A percentile compares a stretch with the other conserved stretches of the same genome.
Conservation (phyloP, 2,797 vertebrate genomes). For the Etheostoma nigrum region DNA sequence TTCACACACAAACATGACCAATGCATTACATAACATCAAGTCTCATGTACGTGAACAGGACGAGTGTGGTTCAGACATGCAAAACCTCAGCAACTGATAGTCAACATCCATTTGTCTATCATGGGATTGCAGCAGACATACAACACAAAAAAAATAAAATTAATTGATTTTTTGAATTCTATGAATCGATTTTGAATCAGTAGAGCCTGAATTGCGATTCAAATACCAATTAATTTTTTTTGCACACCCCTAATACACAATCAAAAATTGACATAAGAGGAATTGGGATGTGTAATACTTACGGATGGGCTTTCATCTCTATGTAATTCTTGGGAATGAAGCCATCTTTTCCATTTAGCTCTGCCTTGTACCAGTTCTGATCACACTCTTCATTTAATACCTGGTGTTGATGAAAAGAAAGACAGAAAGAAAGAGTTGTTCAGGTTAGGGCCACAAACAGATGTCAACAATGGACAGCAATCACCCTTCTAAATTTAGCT, state of each 20-base stretch:
- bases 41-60: background rate
- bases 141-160: too few relatives aligned
- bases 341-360: constrained; percentile 97
- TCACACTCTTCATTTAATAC: constrained; percentile 99
- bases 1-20: background rate
- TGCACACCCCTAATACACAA: background rate
- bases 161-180: too few relatives aligned
- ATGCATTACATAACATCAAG: background rate
- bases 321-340: constrained; percentile 99
- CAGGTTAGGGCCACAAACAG: constrained; percentile 9
- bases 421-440: background rate
- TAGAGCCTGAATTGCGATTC: too few relatives aligned
- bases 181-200: too few relatives aligned
- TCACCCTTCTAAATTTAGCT: constrained; percentile 14
- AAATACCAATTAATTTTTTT: too few relatives aligned
- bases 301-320: constrained; percentile 99
- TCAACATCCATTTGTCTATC: background rate
- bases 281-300: constrained; percentile 81
- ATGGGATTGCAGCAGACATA: too few relatives aligned
- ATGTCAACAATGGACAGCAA: constrained; percentile 28
- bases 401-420: constrained; percentile 72
- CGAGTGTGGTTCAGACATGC: background rate
- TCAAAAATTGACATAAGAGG: background rate
- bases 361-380: constrained; percentile 99
- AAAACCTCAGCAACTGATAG: background rate